These are phyloP conservation scores for Lysandra bellargus DNA, from an alignment of 2,888 invertebrate species.

Conservation along the genomic window DNA sequence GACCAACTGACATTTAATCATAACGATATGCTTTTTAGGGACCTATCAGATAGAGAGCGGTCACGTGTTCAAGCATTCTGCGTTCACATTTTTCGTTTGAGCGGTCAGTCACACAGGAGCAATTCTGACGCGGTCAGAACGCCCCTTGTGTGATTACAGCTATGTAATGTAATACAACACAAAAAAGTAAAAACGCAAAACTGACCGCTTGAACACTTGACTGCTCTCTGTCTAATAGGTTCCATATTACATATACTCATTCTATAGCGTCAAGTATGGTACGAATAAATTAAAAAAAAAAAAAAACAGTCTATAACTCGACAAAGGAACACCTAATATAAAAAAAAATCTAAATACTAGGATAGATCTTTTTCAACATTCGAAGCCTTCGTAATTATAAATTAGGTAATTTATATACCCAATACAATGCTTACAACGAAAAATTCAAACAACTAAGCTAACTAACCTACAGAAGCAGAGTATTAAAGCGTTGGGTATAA, in stretches of 20 bases:
- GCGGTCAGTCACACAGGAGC: too few species aligned
- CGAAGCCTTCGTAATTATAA: neutral
- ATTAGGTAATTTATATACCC: neutral
- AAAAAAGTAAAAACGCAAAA: too few species aligned
- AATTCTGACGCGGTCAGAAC: too few species aligned
- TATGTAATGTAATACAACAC: too few species aligned
- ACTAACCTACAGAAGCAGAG: slow-evolving; percentile 6
- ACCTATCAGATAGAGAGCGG: too few species aligned
- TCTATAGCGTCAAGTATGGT: neutral
- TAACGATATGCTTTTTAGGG: neutral
- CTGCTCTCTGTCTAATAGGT: too few species aligned
- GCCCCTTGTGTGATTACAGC: too few species aligned
- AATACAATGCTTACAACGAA: neutral
- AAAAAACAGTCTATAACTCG: slow-evolving; percentile 10
- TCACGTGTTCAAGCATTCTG: too few species aligned
- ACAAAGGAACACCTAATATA: neutral
- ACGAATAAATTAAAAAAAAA: neutral
- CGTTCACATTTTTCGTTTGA: too few species aligned
- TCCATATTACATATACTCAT: neutral
- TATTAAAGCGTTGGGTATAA: neutral
- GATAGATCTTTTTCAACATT: neutral
- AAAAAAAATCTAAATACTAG: slow-evolving; percentile 1
- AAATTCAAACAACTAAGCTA: neutral
- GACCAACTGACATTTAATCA: neutral
- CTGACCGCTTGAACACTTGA: too few species aligned